phyloP scores from a whole-genome alignment of 2,888 invertebrate genomes.

The Agrenia bidenticulata region DNA sequence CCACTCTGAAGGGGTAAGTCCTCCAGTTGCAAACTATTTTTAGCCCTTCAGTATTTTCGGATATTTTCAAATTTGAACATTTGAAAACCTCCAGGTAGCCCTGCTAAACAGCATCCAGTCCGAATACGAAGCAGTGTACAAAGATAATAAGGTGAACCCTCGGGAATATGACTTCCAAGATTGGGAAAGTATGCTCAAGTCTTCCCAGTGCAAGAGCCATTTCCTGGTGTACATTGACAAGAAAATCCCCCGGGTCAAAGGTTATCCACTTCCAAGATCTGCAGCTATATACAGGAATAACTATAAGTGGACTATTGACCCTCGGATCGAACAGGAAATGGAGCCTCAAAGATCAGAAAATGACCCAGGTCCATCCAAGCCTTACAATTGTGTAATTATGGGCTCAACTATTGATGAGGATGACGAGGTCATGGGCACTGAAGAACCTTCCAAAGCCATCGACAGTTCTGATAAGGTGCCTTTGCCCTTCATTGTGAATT shows the following conservation, averaged over 20 bases:
- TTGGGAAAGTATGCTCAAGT: constrained; percentile 13
- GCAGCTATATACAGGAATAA: background rate
- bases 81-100: background rate
- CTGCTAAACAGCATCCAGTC: constrained; percentile 8
- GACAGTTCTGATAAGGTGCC: too few species aligned
- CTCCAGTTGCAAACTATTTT: background rate
- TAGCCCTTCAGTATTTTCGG: background rate
- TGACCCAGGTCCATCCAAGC: too few species aligned
- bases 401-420: too few species aligned
- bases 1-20: constrained; percentile 9
- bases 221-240: constrained; percentile 5
- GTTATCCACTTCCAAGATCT: constrained; percentile 8
- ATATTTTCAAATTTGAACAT: background rate
- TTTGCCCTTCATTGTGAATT: too few species aligned
- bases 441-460: too few species aligned
- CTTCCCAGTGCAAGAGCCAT: constrained; percentile 10
- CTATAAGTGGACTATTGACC: background rate
- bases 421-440: too few species aligned
- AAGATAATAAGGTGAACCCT: background rate
- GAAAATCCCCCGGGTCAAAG: constrained; percentile 4
- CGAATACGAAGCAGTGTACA: constrained; percentile 7
- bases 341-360: too few species aligned
- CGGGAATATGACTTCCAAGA: constrained; percentile 3
- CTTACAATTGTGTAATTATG: too few species aligned
- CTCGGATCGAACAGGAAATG: background rate